phyloP scores from a whole-genome alignment of 2,888 invertebrate genomes.

The Ichneumoninae sp. region DNA sequence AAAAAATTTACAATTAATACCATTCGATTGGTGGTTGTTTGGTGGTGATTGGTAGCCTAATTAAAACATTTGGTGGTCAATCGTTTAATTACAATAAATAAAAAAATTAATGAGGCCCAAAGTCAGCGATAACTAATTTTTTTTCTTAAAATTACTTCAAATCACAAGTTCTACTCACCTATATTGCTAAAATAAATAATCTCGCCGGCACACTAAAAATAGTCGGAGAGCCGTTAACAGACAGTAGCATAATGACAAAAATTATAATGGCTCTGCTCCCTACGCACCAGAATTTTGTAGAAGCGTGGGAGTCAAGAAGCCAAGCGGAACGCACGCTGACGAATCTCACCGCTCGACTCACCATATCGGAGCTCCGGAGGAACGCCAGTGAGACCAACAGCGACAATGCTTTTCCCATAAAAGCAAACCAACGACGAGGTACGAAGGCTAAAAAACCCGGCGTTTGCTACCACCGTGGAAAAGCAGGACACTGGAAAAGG shows the following conservation, averaged over 20 bases:
- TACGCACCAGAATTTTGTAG: conserved; percentile 55
- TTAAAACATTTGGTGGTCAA: too few species aligned
- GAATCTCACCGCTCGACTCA: conserved; percentile 48
- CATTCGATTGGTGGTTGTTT: too few species aligned
- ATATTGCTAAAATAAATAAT: conserved; percentile 69
- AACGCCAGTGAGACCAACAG: too few species aligned
- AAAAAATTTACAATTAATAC: too few species aligned
- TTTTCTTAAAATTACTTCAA: too few species aligned
- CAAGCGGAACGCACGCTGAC: conserved; percentile 23
- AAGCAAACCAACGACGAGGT: too few species aligned
- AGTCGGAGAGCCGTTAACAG: conserved; percentile 61
- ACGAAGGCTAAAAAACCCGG: background rate
- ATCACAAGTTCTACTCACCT: too few species aligned
- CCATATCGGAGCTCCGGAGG: conserved; percentile 19
- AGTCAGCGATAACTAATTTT: too few species aligned
- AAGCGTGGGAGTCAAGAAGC: conserved; percentile 65
- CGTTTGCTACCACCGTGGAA: conserved; percentile 58
- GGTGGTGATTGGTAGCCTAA: too few species aligned
- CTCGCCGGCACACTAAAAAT: conserved; percentile 57
- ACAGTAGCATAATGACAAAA: conserved; percentile 67
- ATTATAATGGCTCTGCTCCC: conserved; percentile 68
- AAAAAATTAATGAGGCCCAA: too few species aligned
- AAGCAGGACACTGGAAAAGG: conserved; percentile 55
- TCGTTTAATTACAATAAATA: too few species aligned
- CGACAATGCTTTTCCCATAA: too few species aligned